Evolutionary conservation across 2,888 invertebrate genomes (phyloP).

Genomic region (Harpagoxenus sublaevis): DNA sequence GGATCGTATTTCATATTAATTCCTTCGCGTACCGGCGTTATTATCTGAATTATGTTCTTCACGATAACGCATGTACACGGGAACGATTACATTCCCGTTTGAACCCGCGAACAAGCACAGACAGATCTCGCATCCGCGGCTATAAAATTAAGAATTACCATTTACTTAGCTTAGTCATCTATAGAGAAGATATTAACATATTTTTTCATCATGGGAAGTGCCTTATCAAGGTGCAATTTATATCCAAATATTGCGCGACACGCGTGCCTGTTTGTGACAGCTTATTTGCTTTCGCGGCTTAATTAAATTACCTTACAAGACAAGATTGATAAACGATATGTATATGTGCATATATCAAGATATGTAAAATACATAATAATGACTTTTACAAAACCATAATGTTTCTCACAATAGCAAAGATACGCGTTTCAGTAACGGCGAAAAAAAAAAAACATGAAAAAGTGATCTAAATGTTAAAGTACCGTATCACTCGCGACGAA

Average conservation of each 20-base stretch:
- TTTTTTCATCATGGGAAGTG: background rate
- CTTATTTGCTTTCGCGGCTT: background rate
- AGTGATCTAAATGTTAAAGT: slow-evolving; percentile 3
- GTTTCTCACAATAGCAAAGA: background rate
- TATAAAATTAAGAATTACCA: slow-evolving; percentile 46
- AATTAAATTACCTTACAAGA: slow-evolving; percentile 15
- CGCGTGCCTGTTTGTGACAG: background rate
- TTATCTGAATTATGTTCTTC: slow-evolving; percentile 54
- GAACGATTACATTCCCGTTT: slow-evolving; percentile 42
- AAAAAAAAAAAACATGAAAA: slow-evolving; percentile 12
- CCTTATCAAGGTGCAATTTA: background rate
- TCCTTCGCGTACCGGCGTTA: slow-evolving; percentile 15
- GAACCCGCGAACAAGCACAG: slow-evolving; percentile 4
- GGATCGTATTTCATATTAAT: slow-evolving; percentile 55
- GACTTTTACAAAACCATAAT: background rate
- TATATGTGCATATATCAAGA: background rate
- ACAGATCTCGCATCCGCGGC: slow-evolving; percentile 23
- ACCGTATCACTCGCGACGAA: background rate
- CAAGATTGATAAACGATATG: background rate
- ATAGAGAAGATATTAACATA: slow-evolving; percentile 7
- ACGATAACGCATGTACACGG: slow-evolving; percentile 42
- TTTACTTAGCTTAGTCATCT: slow-evolving; percentile 17
- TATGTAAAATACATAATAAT: background rate
- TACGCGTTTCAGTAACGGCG: background rate
- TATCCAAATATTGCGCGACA: slow-evolving; percentile 20